Evolutionary conservation across 2,888 invertebrate genomes (phyloP).

Genomic region (Omphaloscelis lunosa): DNA sequence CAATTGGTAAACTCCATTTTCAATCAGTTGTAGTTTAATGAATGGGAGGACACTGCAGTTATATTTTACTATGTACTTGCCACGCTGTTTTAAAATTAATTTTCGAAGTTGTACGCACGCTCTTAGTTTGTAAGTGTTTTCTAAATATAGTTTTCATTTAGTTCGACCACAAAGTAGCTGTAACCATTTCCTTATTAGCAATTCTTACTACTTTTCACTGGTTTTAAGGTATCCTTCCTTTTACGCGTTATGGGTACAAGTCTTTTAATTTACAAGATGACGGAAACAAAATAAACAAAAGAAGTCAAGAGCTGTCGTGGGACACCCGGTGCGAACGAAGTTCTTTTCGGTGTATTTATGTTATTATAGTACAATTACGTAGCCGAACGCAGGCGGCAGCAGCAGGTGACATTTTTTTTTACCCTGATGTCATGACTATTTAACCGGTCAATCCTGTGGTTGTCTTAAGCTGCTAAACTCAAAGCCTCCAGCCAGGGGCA

Average conservation of each 20-base stretch:
- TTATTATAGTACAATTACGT: too few species aligned
- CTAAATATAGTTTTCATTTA: conserved; percentile 19
- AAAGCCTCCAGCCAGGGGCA: too few species aligned
- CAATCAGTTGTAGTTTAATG: not conserved
- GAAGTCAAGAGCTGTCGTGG: too few species aligned
- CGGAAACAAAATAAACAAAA: not conserved
- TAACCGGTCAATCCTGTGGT: too few species aligned
- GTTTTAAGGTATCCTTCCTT: not conserved
- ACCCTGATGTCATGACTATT: too few species aligned
- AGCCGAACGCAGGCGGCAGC: too few species aligned
- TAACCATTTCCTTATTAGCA: conserved; percentile 20
- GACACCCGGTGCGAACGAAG: too few species aligned
- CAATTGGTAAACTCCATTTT: not conserved
- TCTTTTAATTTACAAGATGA: not conserved
- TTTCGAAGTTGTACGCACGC: not conserved
- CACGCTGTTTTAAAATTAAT: not conserved
- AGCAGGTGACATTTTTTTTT: too few species aligned
- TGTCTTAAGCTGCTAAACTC: too few species aligned
- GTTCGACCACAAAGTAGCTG: conserved; percentile 19
- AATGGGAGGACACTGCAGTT: not conserved
- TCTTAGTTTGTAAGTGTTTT: conserved; percentile 2
- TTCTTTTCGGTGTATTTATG: too few species aligned
- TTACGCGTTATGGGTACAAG: not conserved
- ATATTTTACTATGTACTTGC: not conserved
- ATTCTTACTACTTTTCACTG: not conserved